phyloP scores from a whole-genome alignment of 2,797 vertebrate genomes.

The Premnoplex brunnescens region DNA sequence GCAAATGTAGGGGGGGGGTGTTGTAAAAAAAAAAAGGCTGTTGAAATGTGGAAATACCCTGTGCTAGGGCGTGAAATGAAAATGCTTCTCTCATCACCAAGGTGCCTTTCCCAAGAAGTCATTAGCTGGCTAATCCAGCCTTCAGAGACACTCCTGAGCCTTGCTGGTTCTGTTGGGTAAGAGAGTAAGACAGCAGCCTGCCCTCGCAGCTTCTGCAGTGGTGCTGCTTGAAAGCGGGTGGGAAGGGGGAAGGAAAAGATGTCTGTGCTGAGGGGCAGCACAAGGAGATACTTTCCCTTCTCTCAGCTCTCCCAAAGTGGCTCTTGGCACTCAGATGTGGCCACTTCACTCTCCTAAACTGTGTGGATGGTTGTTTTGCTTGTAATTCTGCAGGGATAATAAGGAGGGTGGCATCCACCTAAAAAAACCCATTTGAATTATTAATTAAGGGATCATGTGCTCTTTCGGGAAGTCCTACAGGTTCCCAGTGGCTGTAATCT shows the following conservation, averaged over 20 bases:
- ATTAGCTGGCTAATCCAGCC: background rate
- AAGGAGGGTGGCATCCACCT: background rate
- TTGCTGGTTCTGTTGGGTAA: background rate
- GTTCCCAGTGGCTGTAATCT: background rate
- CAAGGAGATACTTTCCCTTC: background rate
- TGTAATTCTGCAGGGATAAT: background rate
- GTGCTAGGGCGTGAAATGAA: background rate
- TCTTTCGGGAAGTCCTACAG: background rate
- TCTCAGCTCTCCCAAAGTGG: background rate
- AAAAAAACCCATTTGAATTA: background rate
- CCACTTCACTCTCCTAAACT: background rate
- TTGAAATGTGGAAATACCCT: background rate
- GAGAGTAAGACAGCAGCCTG: background rate
- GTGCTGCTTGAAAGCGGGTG: background rate
- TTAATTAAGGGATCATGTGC: background rate
- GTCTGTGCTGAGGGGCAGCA: background rate
- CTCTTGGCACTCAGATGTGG: background rate
- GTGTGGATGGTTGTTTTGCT: background rate
- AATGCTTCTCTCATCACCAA: background rate
- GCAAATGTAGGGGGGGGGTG: background rate
- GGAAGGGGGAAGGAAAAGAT: background rate
- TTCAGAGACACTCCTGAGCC: background rate
- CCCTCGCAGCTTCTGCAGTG: fast-evolving
- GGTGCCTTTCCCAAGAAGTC: background rate
- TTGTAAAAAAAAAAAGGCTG: background rate